These are phyloP conservation scores for Phalacrocorax brasilianus DNA, from an alignment of 2,113 vertebrate species.

Conservation along the genomic window DNA sequence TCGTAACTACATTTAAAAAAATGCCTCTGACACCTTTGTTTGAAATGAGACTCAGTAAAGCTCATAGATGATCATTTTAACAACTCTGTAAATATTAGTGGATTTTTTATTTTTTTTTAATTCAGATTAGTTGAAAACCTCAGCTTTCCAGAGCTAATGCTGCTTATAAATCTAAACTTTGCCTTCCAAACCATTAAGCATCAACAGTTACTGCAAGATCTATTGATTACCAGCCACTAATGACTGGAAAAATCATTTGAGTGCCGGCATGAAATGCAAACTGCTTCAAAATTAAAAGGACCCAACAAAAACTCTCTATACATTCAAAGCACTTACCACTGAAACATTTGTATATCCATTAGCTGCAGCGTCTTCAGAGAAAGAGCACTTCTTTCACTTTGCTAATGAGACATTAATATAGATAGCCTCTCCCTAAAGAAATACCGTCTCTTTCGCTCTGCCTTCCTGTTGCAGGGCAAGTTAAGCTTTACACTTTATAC, in stretches of 20 bases:
- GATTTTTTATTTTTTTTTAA: not conserved
- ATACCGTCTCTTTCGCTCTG: not conserved
- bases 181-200: not conserved
- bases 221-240: not conserved
- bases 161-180: not conserved
- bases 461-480: constrained; percentile 59
- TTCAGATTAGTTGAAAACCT: not conserved
- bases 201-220: not conserved
- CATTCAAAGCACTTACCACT: constrained; percentile 21
- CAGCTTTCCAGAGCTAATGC: not conserved
- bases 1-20: not conserved
- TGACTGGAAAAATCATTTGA: constrained; percentile 24
- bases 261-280: accelerated
- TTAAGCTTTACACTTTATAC: constrained; percentile 19
- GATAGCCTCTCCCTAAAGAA: constrained; percentile 23
- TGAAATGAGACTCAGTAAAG: not conserved
- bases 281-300: not conserved
- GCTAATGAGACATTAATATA: not conserved
- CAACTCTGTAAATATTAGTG: not conserved
- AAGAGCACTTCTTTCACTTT: not conserved
- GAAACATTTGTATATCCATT: not conserved
- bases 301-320: not conserved
- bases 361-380: not conserved
- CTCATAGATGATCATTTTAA: not conserved
- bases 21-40: not conserved